Evolutionary conservation across 2,113 vertebrate species (phyloP), one percentile per base, ranked within the genome.

Genomic region (Stigmatopora nigra): DNA sequence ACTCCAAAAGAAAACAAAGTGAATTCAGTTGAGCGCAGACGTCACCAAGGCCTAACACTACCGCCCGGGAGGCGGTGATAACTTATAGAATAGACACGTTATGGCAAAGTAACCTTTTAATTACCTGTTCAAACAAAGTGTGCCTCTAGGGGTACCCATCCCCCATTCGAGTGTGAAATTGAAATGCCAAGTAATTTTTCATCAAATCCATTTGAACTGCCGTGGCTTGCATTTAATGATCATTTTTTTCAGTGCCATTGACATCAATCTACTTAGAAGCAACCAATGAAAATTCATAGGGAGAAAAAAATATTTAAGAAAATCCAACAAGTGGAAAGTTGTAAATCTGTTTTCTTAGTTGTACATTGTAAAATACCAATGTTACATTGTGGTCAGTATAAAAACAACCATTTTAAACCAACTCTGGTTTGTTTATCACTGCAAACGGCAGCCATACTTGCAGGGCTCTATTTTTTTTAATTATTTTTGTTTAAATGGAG

Each of bases 1-100:
- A 51, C 61, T 72, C 53, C n/a, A 16, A 61, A 5, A 31, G 63
- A 57, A 77, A 79, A 79, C 72, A 76, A 76, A 60, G 7, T 22
- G 19, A 19, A 13, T 31, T n/a, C 22, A 8, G 13, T 19, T 12
- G 35, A 59, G 55, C 55, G 14, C 31, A 58, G 55, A 35, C 2
- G 7, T 17, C 16, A n/a, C 55, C 12, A 31, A 58, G 36, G 58
- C 58, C 58, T 1, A 60, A 60, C 9, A 20, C 58, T 17, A 15
- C 4, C 7, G 36, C 19, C 17, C 58, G 12, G 36, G 17, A 41
- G 36, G n/a, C 12, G 36, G 6, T 41, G 31, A 36, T n/a, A 11
- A 17, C 19, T 52, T 52, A 52, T 41, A 41, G 38, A 52, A 52
- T 52, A 52, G 19, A 4, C 45, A 52, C 19, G 19, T 52, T 10